Conservation (phyloP, 2,888 invertebrate genomes). For the Pelosia muscerda region DNA sequence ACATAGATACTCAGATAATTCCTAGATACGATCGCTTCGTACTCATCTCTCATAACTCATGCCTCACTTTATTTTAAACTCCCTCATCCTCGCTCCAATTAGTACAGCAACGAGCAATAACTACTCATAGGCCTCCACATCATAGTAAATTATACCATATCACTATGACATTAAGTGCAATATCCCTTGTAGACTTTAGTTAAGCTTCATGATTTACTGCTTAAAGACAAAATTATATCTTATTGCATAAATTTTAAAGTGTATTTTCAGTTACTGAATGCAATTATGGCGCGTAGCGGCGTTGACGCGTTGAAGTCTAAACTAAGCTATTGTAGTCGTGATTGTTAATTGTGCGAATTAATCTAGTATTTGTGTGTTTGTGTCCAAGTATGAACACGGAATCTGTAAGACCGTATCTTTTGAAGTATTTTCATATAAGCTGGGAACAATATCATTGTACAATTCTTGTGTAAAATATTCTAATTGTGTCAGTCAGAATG, state of each 20-base stretch:
- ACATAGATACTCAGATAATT: background rate
- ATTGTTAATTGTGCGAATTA: slow-evolving; percentile 47
- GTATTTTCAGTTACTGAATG: background rate
- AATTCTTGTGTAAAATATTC: slow-evolving; percentile 9
- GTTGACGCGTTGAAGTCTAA: slow-evolving; percentile 37
- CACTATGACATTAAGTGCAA: background rate
- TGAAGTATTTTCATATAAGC: slow-evolving; percentile 7
- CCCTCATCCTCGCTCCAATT: slow-evolving; percentile 57
- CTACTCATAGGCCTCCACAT: background rate
- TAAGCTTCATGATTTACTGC: background rate
- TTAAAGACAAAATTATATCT: slow-evolving; percentile 7
- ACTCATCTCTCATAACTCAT: slow-evolving; percentile 26
- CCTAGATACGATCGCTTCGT: background rate
- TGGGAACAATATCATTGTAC: slow-evolving; percentile 14
- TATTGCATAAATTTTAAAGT: background rate
- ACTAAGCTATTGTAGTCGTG: slow-evolving; percentile 29
- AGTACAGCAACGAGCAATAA: slow-evolving; percentile 38
- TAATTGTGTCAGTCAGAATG: slow-evolving; percentile 6
- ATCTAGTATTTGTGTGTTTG: slow-evolving; percentile 15
- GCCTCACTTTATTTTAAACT: slow-evolving; percentile 29
- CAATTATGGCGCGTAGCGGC: background rate
- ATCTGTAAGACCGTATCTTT: slow-evolving; percentile 14
- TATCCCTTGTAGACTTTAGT: background rate
- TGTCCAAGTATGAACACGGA: slow-evolving; percentile 1
- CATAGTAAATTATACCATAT: slow-evolving; percentile 10